These are phyloP conservation scores for Leptosomus discolor DNA, from an alignment of 2,113 vertebrate genomes.

Conservation along the genomic window DNA sequence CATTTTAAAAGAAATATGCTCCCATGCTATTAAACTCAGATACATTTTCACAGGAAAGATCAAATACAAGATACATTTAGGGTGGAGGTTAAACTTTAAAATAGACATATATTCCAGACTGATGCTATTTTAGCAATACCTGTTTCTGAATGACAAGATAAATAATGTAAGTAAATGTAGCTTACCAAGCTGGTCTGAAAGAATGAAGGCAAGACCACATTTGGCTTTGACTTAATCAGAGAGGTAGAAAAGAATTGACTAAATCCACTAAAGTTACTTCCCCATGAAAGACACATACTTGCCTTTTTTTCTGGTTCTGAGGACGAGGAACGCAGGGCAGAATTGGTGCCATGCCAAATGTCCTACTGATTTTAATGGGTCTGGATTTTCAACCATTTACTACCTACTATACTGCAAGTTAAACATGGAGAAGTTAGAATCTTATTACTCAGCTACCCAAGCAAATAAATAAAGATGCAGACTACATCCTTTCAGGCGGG, in stretches of 20 bases:
- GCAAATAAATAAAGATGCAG: neutral
- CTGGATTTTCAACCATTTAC: neutral
- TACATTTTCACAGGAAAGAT: neutral
- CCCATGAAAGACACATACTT: neutral
- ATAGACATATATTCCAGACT: neutral
- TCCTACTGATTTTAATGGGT: rapidly evolving
- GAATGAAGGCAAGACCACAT: neutral
- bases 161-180: neutral
- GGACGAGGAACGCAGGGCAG: neutral
- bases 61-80: neutral
- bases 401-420: neutral
- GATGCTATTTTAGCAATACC: neutral
- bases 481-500: neutral
- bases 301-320: neutral
- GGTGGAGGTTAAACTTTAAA: neutral
- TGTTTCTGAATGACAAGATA: neutral
- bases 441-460: neutral
- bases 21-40: neutral
- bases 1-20: neutral
- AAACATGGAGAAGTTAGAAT: neutral
- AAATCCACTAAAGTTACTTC: neutral
- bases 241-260: neutral
- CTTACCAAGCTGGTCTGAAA: neutral
- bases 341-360: neutral
- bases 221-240: neutral